These are phyloP conservation scores for Pomacea canaliculata DNA, from an alignment of 2,888 invertebrate genomes.

Conservation along the genomic window DNA sequence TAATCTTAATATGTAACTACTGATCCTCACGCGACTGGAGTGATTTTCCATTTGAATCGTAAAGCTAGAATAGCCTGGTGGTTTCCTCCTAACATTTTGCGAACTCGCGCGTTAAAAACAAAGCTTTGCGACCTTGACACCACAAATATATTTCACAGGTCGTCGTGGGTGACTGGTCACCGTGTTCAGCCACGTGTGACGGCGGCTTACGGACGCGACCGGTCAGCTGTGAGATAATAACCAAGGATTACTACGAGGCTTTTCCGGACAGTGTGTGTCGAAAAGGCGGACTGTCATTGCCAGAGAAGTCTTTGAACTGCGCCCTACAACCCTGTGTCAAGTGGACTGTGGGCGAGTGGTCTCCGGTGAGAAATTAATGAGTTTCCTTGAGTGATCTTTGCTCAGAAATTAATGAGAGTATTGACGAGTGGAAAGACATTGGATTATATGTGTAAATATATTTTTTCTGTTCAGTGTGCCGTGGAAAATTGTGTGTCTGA, in stretches of 20 bases:
- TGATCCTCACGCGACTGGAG: too few relatives aligned
- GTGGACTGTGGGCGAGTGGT: conserved; percentile 94
- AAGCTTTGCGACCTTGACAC: too few relatives aligned
- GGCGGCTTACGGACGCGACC: conserved; percentile 53
- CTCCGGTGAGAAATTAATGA: conserved; percentile 78
- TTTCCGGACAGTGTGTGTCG: conserved; percentile 50
- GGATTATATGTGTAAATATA: too few relatives aligned
- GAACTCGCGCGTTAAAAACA: too few relatives aligned
- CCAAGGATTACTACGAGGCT: conserved; percentile 53
- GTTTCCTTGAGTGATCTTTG: too few relatives aligned
- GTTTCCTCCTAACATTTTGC: too few relatives aligned
- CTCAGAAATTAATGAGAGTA: too few relatives aligned
- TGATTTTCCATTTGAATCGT: too few relatives aligned
- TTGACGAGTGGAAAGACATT: too few relatives aligned
- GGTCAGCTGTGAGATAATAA: conserved; percentile 61
- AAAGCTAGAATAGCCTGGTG: too few relatives aligned
- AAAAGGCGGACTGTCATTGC: conserved; percentile 71
- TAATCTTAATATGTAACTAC: too few relatives aligned
- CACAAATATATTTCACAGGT: conserved; percentile 26
- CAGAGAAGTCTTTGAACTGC: conserved; percentile 84
- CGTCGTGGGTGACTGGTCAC: conserved; percentile 51
- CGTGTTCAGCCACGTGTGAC: conserved; percentile 57
- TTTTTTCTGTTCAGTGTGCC: conserved; percentile 31
- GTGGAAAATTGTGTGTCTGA: conserved; percentile 46
- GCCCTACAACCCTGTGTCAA: conserved; percentile 86